phyloP scores from a whole-genome alignment of 2,888 invertebrate genomes.

The Drosophila fulvimacula region DNA sequence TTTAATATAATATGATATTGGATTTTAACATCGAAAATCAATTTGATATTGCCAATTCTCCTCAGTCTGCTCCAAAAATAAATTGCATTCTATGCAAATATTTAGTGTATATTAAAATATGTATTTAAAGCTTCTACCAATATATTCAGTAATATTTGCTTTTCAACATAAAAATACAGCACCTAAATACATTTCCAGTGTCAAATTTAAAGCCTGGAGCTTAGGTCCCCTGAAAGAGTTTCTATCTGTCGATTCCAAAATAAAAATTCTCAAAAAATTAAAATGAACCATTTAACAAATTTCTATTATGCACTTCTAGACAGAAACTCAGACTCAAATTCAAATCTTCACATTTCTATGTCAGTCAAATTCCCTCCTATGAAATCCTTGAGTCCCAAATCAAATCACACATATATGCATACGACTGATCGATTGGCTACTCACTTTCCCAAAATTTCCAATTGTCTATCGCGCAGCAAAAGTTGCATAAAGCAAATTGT shows the following conservation, averaged over 20 bases:
- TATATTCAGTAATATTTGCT: too few relatives aligned
- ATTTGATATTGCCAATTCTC: too few relatives aligned
- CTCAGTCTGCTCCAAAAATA: too few relatives aligned
- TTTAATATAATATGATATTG: too few relatives aligned
- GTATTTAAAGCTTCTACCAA: too few relatives aligned
- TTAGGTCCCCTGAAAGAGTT: not conserved
- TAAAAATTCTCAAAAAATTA: too few relatives aligned
- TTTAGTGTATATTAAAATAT: too few relatives aligned
- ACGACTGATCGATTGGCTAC: not conserved
- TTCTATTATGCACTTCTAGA: not conserved
- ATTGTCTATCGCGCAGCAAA: slow-evolving; percentile 2
- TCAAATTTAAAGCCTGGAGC: too few relatives aligned
- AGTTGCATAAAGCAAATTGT: slow-evolving; percentile 47
- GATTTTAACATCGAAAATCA: too few relatives aligned
- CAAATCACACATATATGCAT: not conserved
- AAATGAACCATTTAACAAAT: not conserved
- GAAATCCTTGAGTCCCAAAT: not conserved
- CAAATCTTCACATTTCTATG: not conserved
- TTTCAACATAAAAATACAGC: too few relatives aligned
- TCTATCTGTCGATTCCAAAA: not conserved
- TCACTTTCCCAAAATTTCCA: slow-evolving; percentile 6
- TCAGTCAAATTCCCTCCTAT: not conserved
- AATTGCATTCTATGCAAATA: too few relatives aligned
- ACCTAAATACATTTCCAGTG: too few relatives aligned
- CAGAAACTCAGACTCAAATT: not conserved